Conservation (phyloP, 2,888 invertebrate genomes). For the Oscheius sp. region DNA sequence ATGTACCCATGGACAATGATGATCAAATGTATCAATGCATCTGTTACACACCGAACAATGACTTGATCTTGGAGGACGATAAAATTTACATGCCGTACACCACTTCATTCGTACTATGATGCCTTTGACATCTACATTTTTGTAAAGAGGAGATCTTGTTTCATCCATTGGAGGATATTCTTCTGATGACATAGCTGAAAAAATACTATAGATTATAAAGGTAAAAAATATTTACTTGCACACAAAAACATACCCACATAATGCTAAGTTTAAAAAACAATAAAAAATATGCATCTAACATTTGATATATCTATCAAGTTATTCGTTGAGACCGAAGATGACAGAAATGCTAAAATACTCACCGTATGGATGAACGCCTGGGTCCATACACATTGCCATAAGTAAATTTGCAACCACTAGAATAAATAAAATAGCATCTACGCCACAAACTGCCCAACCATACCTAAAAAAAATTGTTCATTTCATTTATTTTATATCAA, state of each 20-base stretch:
- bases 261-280: too few relatives aligned
- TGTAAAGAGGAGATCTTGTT: constrained; percentile 87
- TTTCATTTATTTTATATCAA: neutral
- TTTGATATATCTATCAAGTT: neutral
- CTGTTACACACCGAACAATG: constrained; percentile 98
- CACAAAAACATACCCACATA: too few relatives aligned
- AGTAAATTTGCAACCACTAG: constrained; percentile 98
- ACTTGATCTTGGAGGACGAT: constrained; percentile 96
- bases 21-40: constrained; percentile 89
- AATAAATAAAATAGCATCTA: constrained; percentile 92
- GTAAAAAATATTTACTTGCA: too few relatives aligned
- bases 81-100: constrained; percentile 97
- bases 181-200: constrained; percentile 89
- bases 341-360: neutral
- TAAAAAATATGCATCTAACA: neutral
- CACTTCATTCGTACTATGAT: constrained; percentile 93
- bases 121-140: constrained; percentile 89
- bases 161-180: constrained; percentile 88
- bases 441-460: constrained; percentile 76
- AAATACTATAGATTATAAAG: too few relatives aligned
- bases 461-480: constrained; percentile 30
- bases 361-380: constrained; percentile 57
- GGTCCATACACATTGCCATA: constrained; percentile 89
- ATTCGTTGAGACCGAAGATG: too few relatives aligned
- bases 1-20: constrained; percentile 83